Evolutionary conservation across 2,113 vertebrate species (phyloP).

Genomic region (Toxostoma redivivum): DNA sequence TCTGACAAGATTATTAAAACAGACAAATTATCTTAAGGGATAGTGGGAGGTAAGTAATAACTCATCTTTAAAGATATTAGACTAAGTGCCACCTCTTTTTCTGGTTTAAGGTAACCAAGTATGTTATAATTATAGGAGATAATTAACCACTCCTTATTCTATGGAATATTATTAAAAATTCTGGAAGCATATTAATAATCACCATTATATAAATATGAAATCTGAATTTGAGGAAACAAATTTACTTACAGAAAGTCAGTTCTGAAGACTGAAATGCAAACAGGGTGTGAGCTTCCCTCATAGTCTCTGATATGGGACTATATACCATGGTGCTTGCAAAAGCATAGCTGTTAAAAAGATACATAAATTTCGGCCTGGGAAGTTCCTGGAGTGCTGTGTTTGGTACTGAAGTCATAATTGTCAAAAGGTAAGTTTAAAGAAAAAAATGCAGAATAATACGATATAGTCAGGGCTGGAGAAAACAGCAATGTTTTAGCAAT

Average conservation of each 20-base stretch:
- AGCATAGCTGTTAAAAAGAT: neutral
- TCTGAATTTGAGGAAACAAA: neutral
- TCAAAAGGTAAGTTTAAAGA: neutral
- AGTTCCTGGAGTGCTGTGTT: neutral
- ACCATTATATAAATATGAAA: neutral
- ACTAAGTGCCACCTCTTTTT: neutral
- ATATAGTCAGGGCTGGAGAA: neutral
- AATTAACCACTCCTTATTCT: neutral
- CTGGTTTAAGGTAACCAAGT: neutral
- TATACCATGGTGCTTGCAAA: neutral
- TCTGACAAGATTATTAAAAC: neutral
- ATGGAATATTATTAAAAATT: neutral
- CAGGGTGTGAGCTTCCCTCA: neutral
- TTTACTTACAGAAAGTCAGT: neutral
- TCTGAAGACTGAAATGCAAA: neutral
- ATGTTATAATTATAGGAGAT: neutral
- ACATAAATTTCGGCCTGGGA: neutral
- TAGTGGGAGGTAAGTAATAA: neutral
- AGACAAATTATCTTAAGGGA: neutral
- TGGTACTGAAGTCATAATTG: neutral
- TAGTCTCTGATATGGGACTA: neutral
- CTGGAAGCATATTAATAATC: neutral
- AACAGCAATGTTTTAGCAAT: neutral
- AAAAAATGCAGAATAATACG: neutral
- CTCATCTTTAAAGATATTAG: neutral